Evolutionary conservation across 2,888 invertebrate genomes (phyloP).

Genomic region (Cetonia aurata): DNA sequence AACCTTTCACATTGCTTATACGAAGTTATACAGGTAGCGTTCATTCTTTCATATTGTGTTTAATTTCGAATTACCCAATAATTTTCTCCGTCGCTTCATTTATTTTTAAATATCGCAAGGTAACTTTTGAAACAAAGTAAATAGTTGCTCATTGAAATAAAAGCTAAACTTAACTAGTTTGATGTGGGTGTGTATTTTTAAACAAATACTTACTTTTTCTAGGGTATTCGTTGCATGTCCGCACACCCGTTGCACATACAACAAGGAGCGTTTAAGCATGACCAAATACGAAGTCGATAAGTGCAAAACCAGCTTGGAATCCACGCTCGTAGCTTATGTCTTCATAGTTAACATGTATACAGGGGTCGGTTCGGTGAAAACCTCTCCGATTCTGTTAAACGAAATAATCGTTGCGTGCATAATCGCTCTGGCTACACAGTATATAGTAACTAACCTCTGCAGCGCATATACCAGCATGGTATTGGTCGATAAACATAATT

Average conservation of each 20-base stretch:
- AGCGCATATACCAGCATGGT: constrained; percentile 45
- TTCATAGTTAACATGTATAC: constrained; percentile 47
- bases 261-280: not conserved
- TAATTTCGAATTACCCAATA: no score
- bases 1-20: no score
- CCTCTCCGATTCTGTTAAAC: constrained; percentile 29
- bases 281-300: not conserved
- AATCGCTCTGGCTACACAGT: constrained; percentile 37
- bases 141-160: no score
- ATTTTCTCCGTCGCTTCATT: no score
- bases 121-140: no score
- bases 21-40: no score
- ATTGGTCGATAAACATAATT: constrained; percentile 44
- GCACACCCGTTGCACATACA: constrained; percentile 28
- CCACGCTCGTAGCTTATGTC: constrained; percentile 44
- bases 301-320: constrained; percentile 31
- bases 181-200: no score
- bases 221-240: constrained; percentile 44
- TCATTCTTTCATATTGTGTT: no score
- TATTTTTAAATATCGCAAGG: no score
- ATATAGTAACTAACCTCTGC: constrained; percentile 35
- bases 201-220: no score
- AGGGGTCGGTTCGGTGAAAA: constrained; percentile 36
- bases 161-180: no score
- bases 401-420: constrained; percentile 40